Conservation (phyloP, 1,140 invertebrate genomes). For the Apocrypta bakeri region DNA sequence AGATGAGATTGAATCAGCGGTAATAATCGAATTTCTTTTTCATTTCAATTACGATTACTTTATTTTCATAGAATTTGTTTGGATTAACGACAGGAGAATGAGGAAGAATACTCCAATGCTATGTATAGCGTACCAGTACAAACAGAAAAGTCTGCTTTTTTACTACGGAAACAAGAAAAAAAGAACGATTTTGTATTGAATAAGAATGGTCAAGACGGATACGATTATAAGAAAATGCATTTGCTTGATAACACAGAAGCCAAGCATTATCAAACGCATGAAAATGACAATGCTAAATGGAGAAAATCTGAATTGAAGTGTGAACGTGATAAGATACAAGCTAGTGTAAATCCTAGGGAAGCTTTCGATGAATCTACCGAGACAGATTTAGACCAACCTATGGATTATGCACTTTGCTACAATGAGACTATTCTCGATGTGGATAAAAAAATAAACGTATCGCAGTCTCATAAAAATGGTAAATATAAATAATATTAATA, state of each 20-base stretch:
- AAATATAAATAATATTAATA: constrained; percentile 8
- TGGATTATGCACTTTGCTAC: constrained; percentile 42
- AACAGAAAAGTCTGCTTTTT: constrained; percentile 39
- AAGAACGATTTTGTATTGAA: not conserved
- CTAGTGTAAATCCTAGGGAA: constrained; percentile 11
- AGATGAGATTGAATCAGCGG: constrained; percentile 38
- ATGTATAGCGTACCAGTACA: constrained; percentile 37
- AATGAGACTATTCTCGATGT: constrained; percentile 39
- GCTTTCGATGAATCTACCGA: constrained; percentile 37
- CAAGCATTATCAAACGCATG: constrained; percentile 3
- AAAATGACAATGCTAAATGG: constrained; percentile 33
- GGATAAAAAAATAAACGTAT: constrained; percentile 24
- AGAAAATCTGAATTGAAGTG: constrained; percentile 18
- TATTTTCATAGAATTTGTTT: not conserved
- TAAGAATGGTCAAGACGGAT: not conserved
- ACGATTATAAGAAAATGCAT: not conserved
- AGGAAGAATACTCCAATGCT: constrained; percentile 1
- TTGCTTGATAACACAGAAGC: not conserved
- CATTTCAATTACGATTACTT: not conserved
- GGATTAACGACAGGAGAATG: not conserved
- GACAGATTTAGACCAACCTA: constrained; percentile 48
- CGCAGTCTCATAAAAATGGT: constrained; percentile 32
- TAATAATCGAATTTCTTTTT: not conserved
- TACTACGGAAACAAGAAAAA: constrained; percentile 36
- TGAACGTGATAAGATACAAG: not conserved